phyloP scores from a whole-genome alignment of 2,113 vertebrate genomes.

The Nasalis larvatus region DNA sequence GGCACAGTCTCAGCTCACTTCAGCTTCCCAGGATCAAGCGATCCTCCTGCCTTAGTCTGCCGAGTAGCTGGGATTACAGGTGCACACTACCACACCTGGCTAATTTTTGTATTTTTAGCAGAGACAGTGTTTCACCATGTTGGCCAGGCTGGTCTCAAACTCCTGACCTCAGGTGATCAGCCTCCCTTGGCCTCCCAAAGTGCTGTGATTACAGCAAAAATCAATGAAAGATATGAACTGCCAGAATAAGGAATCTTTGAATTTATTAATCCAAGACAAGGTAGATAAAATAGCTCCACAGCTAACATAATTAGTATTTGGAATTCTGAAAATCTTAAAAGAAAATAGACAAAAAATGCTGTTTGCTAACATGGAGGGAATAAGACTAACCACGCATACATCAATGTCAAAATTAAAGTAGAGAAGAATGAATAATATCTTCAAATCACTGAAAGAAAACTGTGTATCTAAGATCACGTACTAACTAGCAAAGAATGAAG shows the following conservation, averaged over 20 bases:
- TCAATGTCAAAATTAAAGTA: background rate
- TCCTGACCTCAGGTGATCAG: too few relatives aligned
- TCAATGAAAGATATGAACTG: background rate
- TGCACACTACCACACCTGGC: fast-evolving
- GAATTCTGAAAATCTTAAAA: background rate
- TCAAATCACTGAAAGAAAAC: background rate
- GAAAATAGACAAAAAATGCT: background rate
- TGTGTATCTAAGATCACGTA: background rate
- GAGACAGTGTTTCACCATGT: too few relatives aligned
- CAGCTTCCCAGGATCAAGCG: too few relatives aligned
- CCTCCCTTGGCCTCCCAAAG: too few relatives aligned
- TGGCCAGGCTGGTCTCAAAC: too few relatives aligned
- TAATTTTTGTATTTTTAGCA: too few relatives aligned
- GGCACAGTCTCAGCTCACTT: too few relatives aligned
- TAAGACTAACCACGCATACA: background rate
- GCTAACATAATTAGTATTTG: background rate
- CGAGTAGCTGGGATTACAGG: too few relatives aligned
- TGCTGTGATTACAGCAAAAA: background rate
- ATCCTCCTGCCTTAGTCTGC: too few relatives aligned
- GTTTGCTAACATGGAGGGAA: background rate
- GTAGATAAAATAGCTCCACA: constrained; percentile 15
- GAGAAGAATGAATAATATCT: background rate
- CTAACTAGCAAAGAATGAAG: background rate
- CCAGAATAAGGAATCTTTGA: background rate
- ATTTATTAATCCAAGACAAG: background rate